These are phyloP conservation scores for Chaetogeoica ovagalla DNA, from an alignment of 2,888 invertebrate genomes.

Conservation along the genomic window DNA sequence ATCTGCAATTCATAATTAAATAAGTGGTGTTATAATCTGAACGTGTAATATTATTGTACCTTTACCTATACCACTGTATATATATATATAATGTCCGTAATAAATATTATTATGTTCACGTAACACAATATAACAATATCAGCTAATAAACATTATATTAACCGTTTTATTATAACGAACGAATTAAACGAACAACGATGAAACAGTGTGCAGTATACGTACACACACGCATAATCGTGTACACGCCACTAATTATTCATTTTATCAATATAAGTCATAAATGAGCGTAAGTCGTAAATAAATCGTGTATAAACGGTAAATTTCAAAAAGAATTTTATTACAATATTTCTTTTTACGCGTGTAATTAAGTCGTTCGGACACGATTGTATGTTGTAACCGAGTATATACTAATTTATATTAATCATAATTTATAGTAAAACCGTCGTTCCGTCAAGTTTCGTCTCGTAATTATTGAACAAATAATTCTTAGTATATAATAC, in stretches of 20 bases:
- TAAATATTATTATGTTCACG: too few relatives aligned
- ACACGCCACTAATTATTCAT: background rate
- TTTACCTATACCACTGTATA: too few relatives aligned
- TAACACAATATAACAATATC: background rate
- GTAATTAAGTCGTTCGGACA: background rate
- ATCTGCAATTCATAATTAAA: constrained; percentile 10
- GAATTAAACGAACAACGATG: background rate
- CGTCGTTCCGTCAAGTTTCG: background rate
- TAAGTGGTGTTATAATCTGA: background rate
- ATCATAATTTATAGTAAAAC: background rate
- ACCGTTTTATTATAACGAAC: background rate
- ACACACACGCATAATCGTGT: too few relatives aligned
- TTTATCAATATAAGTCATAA: too few relatives aligned
- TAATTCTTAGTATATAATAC: background rate
- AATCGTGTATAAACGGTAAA: background rate
- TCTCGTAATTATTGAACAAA: background rate
- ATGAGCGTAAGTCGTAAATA: too few relatives aligned
- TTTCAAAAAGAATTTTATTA: constrained; percentile 1
- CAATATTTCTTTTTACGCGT: background rate
- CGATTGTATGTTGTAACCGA: background rate
- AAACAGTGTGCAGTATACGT: background rate
- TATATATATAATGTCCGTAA: too few relatives aligned
- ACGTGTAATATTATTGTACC: too few relatives aligned
- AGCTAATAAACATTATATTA: background rate
- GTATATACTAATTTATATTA: background rate